Evolutionary conservation across 2,113 vertebrate species (phyloP).

Genomic region (Dipodomys stephensi): DNA sequence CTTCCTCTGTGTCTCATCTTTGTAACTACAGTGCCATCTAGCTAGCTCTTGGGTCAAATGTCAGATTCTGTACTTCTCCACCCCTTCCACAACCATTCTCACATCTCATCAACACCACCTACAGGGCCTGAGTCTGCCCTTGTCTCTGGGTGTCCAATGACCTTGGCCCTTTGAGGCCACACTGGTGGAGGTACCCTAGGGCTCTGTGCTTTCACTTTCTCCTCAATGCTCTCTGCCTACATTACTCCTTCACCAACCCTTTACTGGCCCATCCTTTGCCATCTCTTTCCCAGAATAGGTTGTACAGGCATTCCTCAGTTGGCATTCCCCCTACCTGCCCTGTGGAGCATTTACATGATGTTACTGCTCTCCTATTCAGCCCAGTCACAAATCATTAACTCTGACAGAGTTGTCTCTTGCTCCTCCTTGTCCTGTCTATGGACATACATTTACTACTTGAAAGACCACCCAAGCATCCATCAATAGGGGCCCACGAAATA

Average conservation of each 20-base stretch:
- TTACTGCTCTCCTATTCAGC: background rate
- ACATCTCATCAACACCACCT: background rate
- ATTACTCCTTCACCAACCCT: background rate
- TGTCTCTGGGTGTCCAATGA: background rate
- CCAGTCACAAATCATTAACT: background rate
- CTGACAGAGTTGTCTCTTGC: background rate
- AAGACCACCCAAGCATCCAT: background rate
- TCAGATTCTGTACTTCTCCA: background rate
- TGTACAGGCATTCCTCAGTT: background rate
- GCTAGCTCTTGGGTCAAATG: background rate
- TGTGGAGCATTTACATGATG: background rate
- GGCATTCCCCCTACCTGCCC: background rate
- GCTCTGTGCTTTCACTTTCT: background rate
- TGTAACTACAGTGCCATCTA: background rate
- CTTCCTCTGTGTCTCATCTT: background rate
- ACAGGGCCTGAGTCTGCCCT: background rate
- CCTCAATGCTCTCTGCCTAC: background rate
- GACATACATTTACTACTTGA: background rate
- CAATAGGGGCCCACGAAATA: background rate
- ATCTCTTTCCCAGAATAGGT: background rate
- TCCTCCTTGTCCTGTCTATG: background rate
- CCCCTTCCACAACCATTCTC: background rate
- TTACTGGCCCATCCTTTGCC: background rate
- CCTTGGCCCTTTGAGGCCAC: background rate
- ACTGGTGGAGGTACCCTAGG: background rate